Base-by-base conservation (phyloP, 2,113 vertebrate genomes). In the Podarcis raffonei region DNA sequence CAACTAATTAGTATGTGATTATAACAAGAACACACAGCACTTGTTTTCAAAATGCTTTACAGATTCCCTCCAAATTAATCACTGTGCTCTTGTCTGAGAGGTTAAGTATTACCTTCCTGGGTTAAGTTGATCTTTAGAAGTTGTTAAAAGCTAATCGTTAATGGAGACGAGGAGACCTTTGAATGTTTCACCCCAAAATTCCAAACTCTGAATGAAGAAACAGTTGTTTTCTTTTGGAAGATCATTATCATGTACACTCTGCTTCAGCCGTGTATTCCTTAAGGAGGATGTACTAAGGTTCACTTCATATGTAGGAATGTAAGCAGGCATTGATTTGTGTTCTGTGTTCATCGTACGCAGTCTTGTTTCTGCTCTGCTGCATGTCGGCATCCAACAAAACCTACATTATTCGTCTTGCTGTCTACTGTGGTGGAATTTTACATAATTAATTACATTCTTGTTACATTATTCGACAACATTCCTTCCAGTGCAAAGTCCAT, bases 1-100 rank as follows among this genome's bases (percentile, higher is more conserved):
- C 65, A 94, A 87, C 86, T 94, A 93, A 95, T 96, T 96, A 95
- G 83, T 84, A 69, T 92, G 88, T 92, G 93, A 93, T 94, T 83
- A 78, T 57, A 68, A 76, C 6, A 83, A 81, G 79, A 93, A 94
- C 90, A 92, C 77, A 74, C 94, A 86, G 69, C 90, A 92, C 90
- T 94, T 96, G 93, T 93, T 94, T 95, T 92, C 86, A 53, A 91
- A 94, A 90, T 91, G 87, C 84, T 94, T 95, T 92, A 62, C 83
- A 93, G 92, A 93, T 89, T 93, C 90, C 89, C 90, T 92, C 69
- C 39, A 93, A 92, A 93, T 95, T 93, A 94, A 92, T 94, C 90
- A 94, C 86, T 87, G 87, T 86, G 86, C 78, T 77, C 3, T 27
- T 86, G 82, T 90, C 81, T 77, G 89, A 85, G 71, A 83, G 87